phyloP scores from a whole-genome alignment of 2,113 vertebrate species.

The Parotia lawesii region DNA sequence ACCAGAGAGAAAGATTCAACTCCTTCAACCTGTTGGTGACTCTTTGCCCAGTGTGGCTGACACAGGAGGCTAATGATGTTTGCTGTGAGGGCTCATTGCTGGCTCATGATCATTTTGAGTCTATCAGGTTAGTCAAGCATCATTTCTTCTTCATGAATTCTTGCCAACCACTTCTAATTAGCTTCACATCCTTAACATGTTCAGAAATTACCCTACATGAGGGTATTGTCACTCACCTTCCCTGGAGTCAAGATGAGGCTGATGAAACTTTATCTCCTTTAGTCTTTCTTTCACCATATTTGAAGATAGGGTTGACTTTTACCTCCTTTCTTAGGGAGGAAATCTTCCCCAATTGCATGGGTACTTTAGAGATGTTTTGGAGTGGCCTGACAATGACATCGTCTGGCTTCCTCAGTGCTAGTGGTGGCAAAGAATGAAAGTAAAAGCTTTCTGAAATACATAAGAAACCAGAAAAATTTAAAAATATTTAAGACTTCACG shows the following conservation, averaged over 20 bases:
- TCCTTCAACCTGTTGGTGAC: neutral
- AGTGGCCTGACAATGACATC: neutral
- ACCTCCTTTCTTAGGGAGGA: neutral
- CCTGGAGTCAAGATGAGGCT: neutral
- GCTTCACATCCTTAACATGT: neutral
- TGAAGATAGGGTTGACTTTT: neutral
- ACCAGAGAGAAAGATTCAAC: neutral
- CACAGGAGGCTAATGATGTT: accelerated
- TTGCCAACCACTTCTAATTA: neutral
- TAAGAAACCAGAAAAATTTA: neutral
- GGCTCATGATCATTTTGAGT: no score
- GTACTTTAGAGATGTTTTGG: neutral
- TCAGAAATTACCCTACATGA: neutral
- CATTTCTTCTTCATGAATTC: neutral
- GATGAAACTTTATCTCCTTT: neutral
- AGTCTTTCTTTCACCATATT: neutral
- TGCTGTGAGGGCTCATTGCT: neutral
- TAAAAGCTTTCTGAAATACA: neutral
- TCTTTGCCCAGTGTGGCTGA: accelerated
- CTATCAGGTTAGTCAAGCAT: neutral
- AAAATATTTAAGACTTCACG: neutral
- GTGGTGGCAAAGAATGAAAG: neutral
- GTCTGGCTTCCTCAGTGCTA: neutral
- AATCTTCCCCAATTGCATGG: accelerated
- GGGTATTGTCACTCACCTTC: neutral